Base-by-base conservation (phyloP, 2,797 vertebrate species). In the Galagoides demidoff region DNA sequence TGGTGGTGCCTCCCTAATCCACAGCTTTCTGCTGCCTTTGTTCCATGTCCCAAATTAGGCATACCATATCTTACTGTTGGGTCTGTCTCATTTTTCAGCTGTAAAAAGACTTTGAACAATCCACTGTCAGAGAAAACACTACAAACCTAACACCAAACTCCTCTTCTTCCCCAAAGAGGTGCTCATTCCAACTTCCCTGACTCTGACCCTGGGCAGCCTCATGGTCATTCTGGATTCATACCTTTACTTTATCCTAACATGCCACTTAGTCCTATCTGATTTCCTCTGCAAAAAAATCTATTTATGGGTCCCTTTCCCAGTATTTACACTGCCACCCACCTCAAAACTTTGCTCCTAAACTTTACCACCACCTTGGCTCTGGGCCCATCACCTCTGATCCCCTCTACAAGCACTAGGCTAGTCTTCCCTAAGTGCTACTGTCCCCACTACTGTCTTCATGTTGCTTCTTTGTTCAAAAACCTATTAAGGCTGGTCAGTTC, bases 341-440 rank as follows among this genome's bases (percentile, higher is more conserved):
- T 90, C 16, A 31, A 83, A 37, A 49, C 52, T 37, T 37, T 9
- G 34, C 14, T 90, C 52, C 43, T 74, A 74, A 63, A 49, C 49
- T 55, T 45, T 66, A 59, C 64, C 8, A 31, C 45, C 66, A 43
- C 66, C 81, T 73, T 82, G 23, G 94, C 39, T 86, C 31, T 7
- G 63, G 68, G 70, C 25, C 92, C 63, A 66, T 83, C 59, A 73
- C 25, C n/a, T 88, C 45, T n/a, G 73, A 84, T 23, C 29, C 45
- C 78, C 79, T 68, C 61, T 73, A 66, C 55, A 81, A 92, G 45
- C 27, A 63, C 29, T 17, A 89, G 37, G 59, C 57, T 49, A 92
- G 12, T 14, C 66, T 85, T 94, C 88, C 83, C 90, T 87, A 84
- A 93, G n/a, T 31, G 39, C 73, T 82, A 77, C 55, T 83, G 77